phyloP scores from a whole-genome alignment of 1,140 invertebrate genomes.

The Drosophila melanica region DNA sequence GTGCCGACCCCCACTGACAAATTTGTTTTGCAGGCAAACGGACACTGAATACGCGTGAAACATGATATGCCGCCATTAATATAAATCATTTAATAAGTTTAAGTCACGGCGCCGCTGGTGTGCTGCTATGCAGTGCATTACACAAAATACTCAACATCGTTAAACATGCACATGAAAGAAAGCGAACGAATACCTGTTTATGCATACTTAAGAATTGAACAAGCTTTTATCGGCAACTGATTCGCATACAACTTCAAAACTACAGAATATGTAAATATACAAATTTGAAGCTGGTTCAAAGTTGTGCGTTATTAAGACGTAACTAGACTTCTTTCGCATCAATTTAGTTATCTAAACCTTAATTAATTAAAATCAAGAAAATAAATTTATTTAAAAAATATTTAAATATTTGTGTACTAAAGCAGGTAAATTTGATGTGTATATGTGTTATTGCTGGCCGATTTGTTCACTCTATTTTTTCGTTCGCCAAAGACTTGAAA shows the following conservation, averaged over 20 bases:
- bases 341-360: no score
- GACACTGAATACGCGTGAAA: conserved; percentile 81
- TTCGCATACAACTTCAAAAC: not conserved
- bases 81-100: conserved; percentile 82
- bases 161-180: conserved; percentile 36
- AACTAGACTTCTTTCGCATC: no score
- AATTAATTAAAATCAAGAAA: no score
- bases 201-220: conserved; percentile 8
- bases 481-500: no score
- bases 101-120: conserved; percentile 59
- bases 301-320: not conserved
- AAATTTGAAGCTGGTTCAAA: not conserved
- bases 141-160: conserved; percentile 26
- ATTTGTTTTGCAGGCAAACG: conserved; percentile 80
- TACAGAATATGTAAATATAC: not conserved
- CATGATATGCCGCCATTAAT: conserved; percentile 83
- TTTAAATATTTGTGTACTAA: no score
- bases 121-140: conserved; percentile 42
- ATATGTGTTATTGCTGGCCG: no score
- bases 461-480: no score
- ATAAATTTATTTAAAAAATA: no score
- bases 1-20: conserved; percentile 84
- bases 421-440: no score
- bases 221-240: conserved; percentile 12
- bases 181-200: conserved; percentile 40